Conservation (phyloP, 2,797 vertebrate genomes). For the Rhyacichthys aspro region DNA sequence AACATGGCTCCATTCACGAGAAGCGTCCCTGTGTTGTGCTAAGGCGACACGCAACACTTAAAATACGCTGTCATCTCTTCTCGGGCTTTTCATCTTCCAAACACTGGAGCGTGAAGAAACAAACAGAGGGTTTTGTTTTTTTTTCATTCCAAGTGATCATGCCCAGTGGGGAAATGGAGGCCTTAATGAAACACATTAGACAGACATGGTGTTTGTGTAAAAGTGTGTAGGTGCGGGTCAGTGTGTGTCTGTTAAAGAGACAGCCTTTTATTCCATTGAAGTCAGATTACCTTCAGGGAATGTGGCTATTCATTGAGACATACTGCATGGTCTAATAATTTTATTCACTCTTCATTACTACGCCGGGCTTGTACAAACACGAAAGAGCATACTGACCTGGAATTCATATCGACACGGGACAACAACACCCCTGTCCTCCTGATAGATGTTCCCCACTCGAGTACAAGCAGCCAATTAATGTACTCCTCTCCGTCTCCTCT, state of each 20-base stretch:
- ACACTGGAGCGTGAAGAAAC: conserved; percentile 40
- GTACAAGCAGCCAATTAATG: conserved; percentile 21
- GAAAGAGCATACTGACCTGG: conserved; percentile 28
- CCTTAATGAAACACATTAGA: conserved; percentile 63
- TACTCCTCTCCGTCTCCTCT: conserved; percentile 14
- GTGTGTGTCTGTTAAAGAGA: conserved; percentile 32
- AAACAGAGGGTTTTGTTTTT: conserved; percentile 38
- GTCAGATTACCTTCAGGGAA: conserved; percentile 54
- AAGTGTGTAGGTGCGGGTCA: conserved; percentile 38
- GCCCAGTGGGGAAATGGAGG: conserved; percentile 38
- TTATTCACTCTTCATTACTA: conserved; percentile 49
- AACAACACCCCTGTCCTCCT: background rate
- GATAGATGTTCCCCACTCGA: conserved; percentile 20
- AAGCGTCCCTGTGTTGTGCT: conserved; percentile 55
- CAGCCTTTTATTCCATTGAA: conserved; percentile 34
- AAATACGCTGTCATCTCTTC: conserved; percentile 60
- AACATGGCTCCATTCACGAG: conserved; percentile 53
- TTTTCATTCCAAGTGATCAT: conserved; percentile 39
- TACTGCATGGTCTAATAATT: conserved; percentile 35
- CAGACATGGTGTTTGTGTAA: conserved; percentile 18
- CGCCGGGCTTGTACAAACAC: conserved; percentile 21
- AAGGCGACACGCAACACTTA: conserved; percentile 55
- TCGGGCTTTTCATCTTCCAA: conserved; percentile 57
- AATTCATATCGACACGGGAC: conserved; percentile 26
- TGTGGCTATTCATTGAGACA: conserved; percentile 35